Base-by-base conservation (phyloP, 2,888 invertebrate species). In the Agrilus mali region DNA sequence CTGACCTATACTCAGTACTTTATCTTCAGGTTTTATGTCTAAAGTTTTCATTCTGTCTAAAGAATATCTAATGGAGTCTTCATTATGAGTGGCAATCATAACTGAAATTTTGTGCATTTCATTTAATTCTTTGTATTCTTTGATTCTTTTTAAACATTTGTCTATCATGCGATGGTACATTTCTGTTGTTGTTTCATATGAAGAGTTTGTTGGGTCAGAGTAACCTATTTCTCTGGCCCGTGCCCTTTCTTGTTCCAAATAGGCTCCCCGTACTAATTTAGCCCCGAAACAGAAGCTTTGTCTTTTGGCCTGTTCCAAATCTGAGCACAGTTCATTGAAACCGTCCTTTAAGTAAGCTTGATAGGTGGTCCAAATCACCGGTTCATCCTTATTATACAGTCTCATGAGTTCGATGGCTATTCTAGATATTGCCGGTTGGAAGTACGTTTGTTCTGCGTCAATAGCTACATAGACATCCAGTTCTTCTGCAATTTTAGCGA, bases 31-130 rank as follows among this genome's bases (percentile, higher is more conserved):
- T 55, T 82, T 80, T 61, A 98, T 86, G 46, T 83, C 82, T 60
- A 86, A 82, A 63, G 94, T 87, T 66, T 92, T 83, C 97, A 98
- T 98, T 77, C 90, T 86, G 66, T 89, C 78, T 55, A 98, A 88
- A 50, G 96, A 92, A 68, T 88, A 93, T 47, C 96, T 83, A 22
- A 98, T 90, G 0, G 97, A 95, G 65, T 96, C 88, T 70, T 98
- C 97, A 67, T 98, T 99, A 71, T 99, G 98, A 2, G 93, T 94
- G 13, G 98, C 98, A 46, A 96, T 90, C 97, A 98, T 98, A 49
- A 97, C 89, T 49, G 86, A 88, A 56, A 92, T 80, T 55, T 82
- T 82, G 54, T 81, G 81, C 59, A 77, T 76, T 43, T 78, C 77
- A 12, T 80, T 79, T 47, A 73, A 71, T 55, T 80, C 79, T 64